phyloP scores from a whole-genome alignment of 2,888 invertebrate species.

The Tineola bisselliella region DNA sequence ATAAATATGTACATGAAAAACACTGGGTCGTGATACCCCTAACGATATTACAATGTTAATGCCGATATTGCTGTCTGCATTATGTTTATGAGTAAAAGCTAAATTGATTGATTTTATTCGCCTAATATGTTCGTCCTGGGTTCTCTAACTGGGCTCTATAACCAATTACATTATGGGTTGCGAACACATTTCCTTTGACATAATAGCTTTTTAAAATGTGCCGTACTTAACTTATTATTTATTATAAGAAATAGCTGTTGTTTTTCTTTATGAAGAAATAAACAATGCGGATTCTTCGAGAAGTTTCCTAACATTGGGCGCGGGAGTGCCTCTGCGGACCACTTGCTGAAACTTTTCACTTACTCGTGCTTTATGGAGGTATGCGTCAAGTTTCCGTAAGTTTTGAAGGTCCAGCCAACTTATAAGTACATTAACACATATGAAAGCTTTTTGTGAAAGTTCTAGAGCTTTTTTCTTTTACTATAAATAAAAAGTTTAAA shows the following conservation, averaged over 20 bases:
- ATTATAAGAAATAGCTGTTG: neutral
- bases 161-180: too few species aligned
- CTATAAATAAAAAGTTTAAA: neutral
- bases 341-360: constrained; percentile 10
- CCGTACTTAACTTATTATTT: too few species aligned
- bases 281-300: neutral
- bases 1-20: too few species aligned
- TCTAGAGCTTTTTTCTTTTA: neutral
- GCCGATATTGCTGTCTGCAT: too few species aligned
- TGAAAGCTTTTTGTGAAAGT: constrained; percentile 1
- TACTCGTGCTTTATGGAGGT: neutral
- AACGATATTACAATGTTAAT: too few species aligned
- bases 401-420: neutral
- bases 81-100: too few species aligned
- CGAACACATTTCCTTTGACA: too few species aligned
- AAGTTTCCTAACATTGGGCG: neutral
- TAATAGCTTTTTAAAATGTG: too few species aligned
- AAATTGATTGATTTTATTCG: too few species aligned
- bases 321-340: neutral
- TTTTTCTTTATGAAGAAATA: neutral
- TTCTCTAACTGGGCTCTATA: too few species aligned
- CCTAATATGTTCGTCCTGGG: too few species aligned
- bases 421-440: constrained; percentile 12
- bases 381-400: constrained; percentile 9
- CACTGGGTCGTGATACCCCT: too few species aligned